phyloP scores from a whole-genome alignment of 2,888 invertebrate species.

The Dysmachus trigonus region DNA sequence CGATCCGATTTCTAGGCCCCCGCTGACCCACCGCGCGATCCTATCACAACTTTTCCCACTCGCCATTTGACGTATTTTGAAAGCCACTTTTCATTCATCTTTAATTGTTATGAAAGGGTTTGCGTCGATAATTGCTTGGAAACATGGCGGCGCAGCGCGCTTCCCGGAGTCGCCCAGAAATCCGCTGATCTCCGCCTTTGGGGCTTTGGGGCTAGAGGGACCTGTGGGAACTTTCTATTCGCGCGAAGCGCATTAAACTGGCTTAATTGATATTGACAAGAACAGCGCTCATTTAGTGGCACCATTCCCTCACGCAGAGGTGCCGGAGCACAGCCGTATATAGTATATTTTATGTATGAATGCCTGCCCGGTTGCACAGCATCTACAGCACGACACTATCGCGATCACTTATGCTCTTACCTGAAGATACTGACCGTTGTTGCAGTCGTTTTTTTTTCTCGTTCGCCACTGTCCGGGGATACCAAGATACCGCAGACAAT shows the following conservation, averaged over 20 bases:
- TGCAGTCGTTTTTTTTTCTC: background rate
- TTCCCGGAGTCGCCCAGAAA: background rate
- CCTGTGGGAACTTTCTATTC: slow-evolving; percentile 4
- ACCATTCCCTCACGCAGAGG: background rate
- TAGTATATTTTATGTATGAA: too few relatives aligned
- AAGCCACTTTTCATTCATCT: slow-evolving; percentile 12
- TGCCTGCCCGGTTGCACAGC: background rate
- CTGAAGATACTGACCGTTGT: background rate
- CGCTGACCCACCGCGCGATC: background rate
- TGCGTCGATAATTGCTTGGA: background rate
- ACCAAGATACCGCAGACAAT: background rate
- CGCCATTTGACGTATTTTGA: slow-evolving; percentile 21
- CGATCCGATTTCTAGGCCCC: slow-evolving; percentile 6
- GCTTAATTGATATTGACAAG: slow-evolving; percentile 22
- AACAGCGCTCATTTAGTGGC: background rate
- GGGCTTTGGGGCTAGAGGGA: background rate
- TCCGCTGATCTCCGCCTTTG: background rate
- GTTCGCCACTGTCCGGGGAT: background rate
- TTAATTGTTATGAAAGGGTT: background rate
- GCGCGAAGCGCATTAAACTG: background rate
- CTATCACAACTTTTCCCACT: background rate
- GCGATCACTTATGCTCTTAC: background rate
- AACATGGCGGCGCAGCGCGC: background rate
- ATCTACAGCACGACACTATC: background rate
- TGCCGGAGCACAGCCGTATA: background rate